Evolutionary conservation across 53 echinoderm and acorn worm genomes (phyloP), one percentile per base, ranked within the genome.

Genomic region (Astropecten irregularis): DNA sequence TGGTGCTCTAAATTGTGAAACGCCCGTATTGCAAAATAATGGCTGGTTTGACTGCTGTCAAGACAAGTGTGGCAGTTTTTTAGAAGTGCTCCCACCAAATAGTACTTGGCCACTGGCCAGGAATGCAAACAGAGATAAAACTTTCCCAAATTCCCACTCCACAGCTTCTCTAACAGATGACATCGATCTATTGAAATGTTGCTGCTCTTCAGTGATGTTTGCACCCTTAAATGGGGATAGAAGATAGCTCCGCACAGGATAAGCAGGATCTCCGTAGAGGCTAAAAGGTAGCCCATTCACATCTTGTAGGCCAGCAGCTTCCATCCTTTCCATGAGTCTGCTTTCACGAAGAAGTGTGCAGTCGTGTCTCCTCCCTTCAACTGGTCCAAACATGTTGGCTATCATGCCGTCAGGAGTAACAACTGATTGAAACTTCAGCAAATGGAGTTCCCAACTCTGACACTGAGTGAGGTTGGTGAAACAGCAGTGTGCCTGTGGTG

Each of bases 351-450:
- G 64, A 9, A 73, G 48, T 14, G 63, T 47, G 30, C 57, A 59
- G 52, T 85, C 85, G 49, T 82, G 85, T 19, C 72, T 40, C 61
- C 73, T 85, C 15, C 85, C 73, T 61, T 85, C 85, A 16, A 85
- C 59, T 44, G 72, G 85, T 2, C 70, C 84, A 69, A 69, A 84
- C 66, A 82, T 39, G 22, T 55, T 84, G 37, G 53, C n/a, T n/a
- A n/a, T n/a, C n/a, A n/a, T n/a, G n/a, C n/a, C n/a, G n/a, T n/a
- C n/a, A n/a, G n/a, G n/a, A n/a, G n/a, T n/a, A n/a, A n/a, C n/a
- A n/a, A n/a, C n/a, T n/a, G n/a, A n/a, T n/a, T n/a, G n/a, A n/a
- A n/a, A n/a, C n/a, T n/a, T n/a, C n/a, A n/a, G n/a, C n/a, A n/a
- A n/a, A n/a, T n/a, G n/a, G n/a, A n/a, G n/a, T n/a, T n/a, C n/a